phyloP scores from a whole-genome alignment of 2,888 invertebrate genomes.

The Lithophane socia region DNA sequence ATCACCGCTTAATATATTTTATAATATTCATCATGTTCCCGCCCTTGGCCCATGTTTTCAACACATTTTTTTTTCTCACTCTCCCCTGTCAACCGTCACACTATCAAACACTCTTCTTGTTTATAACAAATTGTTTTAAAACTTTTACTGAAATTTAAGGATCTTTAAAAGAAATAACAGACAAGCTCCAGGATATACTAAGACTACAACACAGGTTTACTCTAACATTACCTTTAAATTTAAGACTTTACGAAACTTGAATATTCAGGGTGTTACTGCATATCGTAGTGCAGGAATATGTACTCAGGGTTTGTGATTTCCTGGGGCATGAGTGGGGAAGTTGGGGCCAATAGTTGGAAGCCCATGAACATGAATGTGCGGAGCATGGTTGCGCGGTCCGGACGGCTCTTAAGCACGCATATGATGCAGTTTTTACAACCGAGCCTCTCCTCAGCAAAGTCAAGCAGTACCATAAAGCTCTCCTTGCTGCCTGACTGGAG shows the following conservation, averaged over 20 bases:
- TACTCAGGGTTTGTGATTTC: constrained; percentile 91
- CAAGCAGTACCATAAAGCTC: constrained; percentile 97
- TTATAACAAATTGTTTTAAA: neutral
- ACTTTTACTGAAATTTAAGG: neutral
- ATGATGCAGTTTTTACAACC: constrained; percentile 92
- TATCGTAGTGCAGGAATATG: constrained; percentile 88
- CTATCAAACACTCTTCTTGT: neutral
- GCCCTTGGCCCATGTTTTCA: neutral
- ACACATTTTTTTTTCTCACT: neutral
- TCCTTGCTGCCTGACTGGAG: constrained; percentile 98
- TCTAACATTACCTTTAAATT: constrained; percentile 28
- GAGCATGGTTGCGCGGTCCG: constrained; percentile 96
- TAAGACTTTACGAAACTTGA: constrained; percentile 54
- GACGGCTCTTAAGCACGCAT: constrained; percentile 95
- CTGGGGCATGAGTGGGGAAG: constrained; percentile 89
- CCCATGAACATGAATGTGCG: constrained; percentile 99
- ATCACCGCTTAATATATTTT: neutral
- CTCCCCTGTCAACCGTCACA: neutral
- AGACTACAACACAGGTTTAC: constrained; percentile 26
- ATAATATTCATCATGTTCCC: neutral
- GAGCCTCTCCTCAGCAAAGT: constrained; percentile 98
- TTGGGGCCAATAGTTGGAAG: constrained; percentile 96
- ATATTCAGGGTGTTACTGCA: constrained; percentile 76
- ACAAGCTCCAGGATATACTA: constrained; percentile 42
- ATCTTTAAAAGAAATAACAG: neutral